phyloP scores from a whole-genome alignment of 2,888 invertebrate genomes.

The Erebia palarica region DNA sequence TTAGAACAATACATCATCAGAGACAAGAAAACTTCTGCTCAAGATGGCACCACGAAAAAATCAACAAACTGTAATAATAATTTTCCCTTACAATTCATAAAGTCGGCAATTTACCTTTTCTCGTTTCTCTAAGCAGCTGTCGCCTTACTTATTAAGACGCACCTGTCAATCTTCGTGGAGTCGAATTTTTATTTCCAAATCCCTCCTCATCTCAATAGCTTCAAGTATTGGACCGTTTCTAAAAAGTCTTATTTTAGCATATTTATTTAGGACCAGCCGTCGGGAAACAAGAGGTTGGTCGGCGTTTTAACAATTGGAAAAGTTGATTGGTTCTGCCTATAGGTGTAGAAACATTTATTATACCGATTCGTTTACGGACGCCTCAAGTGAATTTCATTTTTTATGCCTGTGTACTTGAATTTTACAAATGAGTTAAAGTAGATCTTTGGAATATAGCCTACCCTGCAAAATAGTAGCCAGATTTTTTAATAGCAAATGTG shows the following conservation, averaged over 20 bases:
- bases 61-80: conserved; percentile 43
- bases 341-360: conserved; percentile 18
- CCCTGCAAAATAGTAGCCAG: not conserved
- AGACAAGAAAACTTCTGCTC: conserved; percentile 5
- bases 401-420: not conserved
- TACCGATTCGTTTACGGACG: not conserved
- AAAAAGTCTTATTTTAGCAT: conserved; percentile 66
- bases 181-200: conserved; percentile 71
- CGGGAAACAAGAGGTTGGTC: conserved; percentile 48
- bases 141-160: conserved; percentile 79
- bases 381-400: conserved; percentile 1
- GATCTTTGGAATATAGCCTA: too few relatives aligned
- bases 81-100: conserved; percentile 49
- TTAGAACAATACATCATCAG: conserved; percentile 20
- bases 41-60: conserved; percentile 27
- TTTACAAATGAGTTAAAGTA: too few relatives aligned
- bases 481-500: too few relatives aligned
- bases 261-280: conserved; percentile 63
- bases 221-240: conserved; percentile 63
- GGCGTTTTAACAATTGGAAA: conserved; percentile 58
- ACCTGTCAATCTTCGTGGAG: conserved; percentile 78
- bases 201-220: conserved; percentile 62
- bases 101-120: conserved; percentile 75
- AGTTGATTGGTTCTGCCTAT: conserved; percentile 61
- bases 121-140: conserved; percentile 76